Percentiles rank a stretch among this genome's conserved stretches.
Evolutionary conservation across 2,113 vertebrate genomes (phyloP).

Genomic region (Euleptes europaea): DNA sequence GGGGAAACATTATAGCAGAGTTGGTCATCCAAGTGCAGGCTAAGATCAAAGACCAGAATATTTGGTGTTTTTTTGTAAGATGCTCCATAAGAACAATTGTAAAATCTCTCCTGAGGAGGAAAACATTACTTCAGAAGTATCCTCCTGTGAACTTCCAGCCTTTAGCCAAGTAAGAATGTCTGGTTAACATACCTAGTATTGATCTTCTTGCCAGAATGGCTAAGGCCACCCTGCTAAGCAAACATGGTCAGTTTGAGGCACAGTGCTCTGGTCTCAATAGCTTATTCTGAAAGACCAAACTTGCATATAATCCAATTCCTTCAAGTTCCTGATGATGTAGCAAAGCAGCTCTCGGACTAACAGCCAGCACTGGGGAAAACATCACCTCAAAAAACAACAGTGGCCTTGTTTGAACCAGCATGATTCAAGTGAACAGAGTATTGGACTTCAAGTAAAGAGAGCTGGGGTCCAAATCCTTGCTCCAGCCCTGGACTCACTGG

Average conservation of each 20-base stretch:
- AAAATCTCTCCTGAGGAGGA: not conserved
- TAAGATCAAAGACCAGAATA: not conserved
- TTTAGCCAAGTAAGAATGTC: not conserved
- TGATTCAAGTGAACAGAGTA: not conserved
- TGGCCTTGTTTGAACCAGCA: not conserved
- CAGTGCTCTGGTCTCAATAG: not conserved
- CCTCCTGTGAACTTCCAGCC: conserved; percentile 4
- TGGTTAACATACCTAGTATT: not conserved
- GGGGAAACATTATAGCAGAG: not conserved
- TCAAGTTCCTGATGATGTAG: not conserved
- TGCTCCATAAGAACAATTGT: not conserved
- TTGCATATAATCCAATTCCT: not conserved
- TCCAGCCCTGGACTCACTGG: not conserved
- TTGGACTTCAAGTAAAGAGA: not conserved
- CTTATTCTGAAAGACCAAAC: not conserved
- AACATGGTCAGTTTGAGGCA: not conserved
- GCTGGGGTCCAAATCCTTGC: not conserved
- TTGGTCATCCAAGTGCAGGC: not conserved
- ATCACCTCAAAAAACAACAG: not conserved
- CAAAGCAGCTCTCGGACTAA: not conserved
- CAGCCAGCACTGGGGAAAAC: not conserved
- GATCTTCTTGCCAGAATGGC: not conserved
- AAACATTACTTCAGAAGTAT: not conserved
- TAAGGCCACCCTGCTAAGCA: not conserved
- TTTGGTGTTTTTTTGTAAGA: not conserved